Evolutionary conservation across 2,113 vertebrate genomes (phyloP), one percentile per base, ranked within the genome.

Genomic region (Microtus ochrogaster): DNA sequence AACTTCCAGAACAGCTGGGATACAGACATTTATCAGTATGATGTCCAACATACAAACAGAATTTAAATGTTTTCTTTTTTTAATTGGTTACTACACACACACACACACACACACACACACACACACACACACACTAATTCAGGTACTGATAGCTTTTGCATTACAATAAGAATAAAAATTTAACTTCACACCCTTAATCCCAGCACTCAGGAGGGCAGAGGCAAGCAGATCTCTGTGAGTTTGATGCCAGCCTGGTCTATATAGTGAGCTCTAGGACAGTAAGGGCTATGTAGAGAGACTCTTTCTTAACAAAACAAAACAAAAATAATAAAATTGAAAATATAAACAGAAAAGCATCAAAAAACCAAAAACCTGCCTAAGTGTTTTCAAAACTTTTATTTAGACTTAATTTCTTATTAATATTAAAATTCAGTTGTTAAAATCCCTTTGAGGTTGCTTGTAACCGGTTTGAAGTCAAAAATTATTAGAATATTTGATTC

Each of bases 21-120:
- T 22, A 33, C 26, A 66, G 9, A 11, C 17, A 49, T 47, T 1
- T 41, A 47, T 39, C 1, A 33, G 26, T 30, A 85, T 33, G 28
- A 66, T 47, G 28, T 16, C 9, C 39, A 66, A 66, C 30, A 81
- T 24, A 85, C 36, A 74, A 74, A 8, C 21, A 65, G 36, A 93
- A 72, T 96, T 94, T 89, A 26, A 90, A 92, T 68, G 6, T 36
- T 33, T 83, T 87, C 24, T 68, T 92, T 94, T 77, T 58, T 55
- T 17, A 58, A 79, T 55, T 90, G 17, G 41, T 79, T 76, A 92
- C 24, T 55, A 49, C 41, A 94, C 90, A 84, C 83, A 79, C 88
- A 76, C 76, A 36, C 49, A 14, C 49, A 1, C 44, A 44, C 44
- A 91, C 65, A 93, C 68, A 84, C 65, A 77, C 26, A 33, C 92